Evolutionary conservation across 2,797 vertebrate species (phyloP).

Genomic region (Pantherophis alleghaniensis): DNA sequence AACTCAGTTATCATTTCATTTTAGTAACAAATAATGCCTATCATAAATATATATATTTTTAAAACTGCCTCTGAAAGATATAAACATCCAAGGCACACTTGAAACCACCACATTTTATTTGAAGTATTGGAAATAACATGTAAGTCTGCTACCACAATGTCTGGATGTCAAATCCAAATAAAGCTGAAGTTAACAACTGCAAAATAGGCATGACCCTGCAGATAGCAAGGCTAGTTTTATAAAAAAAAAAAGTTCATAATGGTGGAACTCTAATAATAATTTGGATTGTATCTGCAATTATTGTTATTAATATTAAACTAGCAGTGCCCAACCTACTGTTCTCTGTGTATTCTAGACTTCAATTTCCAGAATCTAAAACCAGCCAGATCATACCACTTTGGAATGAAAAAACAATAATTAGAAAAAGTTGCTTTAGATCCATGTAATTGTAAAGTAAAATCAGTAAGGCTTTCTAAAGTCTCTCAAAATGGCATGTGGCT

Average conservation of each 20-base stretch:
- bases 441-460: not conserved
- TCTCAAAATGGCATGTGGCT: not conserved
- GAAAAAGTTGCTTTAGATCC: not conserved
- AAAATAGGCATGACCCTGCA: not conserved
- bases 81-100: conserved; percentile 56
- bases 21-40: conserved; percentile 55
- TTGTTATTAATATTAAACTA: not conserved
- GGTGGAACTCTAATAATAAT: conserved; percentile 32
- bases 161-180: not conserved
- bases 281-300: conserved; percentile 17
- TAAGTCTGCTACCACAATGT: conserved; percentile 30
- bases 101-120: conserved; percentile 29
- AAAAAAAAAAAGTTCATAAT: not conserved
- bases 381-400: not conserved
- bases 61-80: conserved; percentile 47
- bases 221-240: not conserved
- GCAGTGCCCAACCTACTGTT: not conserved
- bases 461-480: not conserved
- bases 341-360: not conserved
- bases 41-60: not conserved
- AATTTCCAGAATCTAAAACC: not conserved
- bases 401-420: not conserved
- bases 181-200: not conserved
- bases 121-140: conserved; percentile 47
- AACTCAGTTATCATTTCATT: conserved; percentile 9